Evolutionary conservation across 2,113 vertebrate species (phyloP).

Genomic region (Geococcyx californianus): DNA sequence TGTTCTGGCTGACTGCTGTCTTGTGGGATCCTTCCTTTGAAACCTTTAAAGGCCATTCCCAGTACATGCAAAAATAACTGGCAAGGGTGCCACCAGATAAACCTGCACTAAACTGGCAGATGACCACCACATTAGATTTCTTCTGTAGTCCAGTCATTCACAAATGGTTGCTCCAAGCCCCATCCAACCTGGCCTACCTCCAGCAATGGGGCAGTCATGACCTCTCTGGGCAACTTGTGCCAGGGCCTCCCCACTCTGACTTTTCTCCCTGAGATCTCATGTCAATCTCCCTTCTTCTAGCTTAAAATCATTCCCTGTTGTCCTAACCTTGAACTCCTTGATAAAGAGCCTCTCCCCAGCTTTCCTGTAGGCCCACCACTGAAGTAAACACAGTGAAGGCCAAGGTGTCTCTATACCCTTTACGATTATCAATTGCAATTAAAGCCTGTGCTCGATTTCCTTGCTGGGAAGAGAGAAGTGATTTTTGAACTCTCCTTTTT

Average conservation of each 20-base stretch:
- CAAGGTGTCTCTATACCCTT: neutral
- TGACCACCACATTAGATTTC: neutral
- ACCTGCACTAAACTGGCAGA: neutral
- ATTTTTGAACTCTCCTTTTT: neutral
- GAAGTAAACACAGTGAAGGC: neutral
- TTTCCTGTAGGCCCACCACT: no score
- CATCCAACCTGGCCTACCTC: no score
- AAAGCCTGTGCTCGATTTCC: neutral
- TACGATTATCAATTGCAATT: neutral
- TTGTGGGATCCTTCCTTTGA: neutral
- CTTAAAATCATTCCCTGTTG: no score
- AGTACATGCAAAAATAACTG: neutral
- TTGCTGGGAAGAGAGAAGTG: neutral
- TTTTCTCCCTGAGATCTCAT: no score
- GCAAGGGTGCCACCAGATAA: neutral
- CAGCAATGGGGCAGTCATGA: no score
- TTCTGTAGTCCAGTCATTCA: neutral
- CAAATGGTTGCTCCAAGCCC: no score
- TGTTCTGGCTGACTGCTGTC: neutral
- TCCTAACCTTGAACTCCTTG: no score
- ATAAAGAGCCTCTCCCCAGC: no score
- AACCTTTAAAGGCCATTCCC: neutral
- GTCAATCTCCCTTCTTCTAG: no score
- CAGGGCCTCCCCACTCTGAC: no score
- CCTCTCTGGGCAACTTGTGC: no score